Base-by-base conservation (phyloP, 1,140 invertebrate species). In the Galleria mellonella region DNA sequence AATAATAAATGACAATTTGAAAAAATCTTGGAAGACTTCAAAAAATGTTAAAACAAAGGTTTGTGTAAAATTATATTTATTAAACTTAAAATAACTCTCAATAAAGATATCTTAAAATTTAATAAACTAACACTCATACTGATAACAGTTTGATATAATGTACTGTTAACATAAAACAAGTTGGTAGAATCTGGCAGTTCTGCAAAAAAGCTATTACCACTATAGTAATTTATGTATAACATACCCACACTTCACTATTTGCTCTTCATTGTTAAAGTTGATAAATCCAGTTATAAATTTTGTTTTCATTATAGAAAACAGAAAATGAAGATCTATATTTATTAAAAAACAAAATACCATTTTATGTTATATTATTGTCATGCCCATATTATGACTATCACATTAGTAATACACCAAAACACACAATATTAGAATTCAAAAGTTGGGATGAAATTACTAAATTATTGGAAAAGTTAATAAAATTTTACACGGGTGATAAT, bases 341-440 rank as follows among this genome's bases (percentile, higher is more conserved):
- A 60, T 60, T 44, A 72, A 23, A 83, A 15, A 51, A 52, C 8
- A 81, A 68, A 35, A 75, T 88, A 65, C 86, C 87, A 32, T 72
- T 89, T 43, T 93, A 88, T 83, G 72, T 91, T 39, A 41, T 92
- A 12, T 89, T 91, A 63, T 83, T 93, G 44, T 74, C 72, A 45
- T 92, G 91, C 59, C 88, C 90, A 8, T 66, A 83, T 39, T 73
- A 62, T 46, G 87, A 87, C 51, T 89, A 91, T 72, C 89, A 92
- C 54, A 81, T 91, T 1, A 83, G 71, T 32, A 74, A 87, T 52
- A 87, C 88, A 46, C 75, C 86, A 14, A 77, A 75, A 11, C 88
- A 90, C 65, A 87, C 82, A 35, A 47, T 86, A 14, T 73, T 92
- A 10, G 89, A 91, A 73, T 92, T 93, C 62, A 88, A 86, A 68